These are phyloP conservation scores for Merluccius polli DNA, from an alignment of 2,797 vertebrate genomes.

Conservation along the genomic window DNA sequence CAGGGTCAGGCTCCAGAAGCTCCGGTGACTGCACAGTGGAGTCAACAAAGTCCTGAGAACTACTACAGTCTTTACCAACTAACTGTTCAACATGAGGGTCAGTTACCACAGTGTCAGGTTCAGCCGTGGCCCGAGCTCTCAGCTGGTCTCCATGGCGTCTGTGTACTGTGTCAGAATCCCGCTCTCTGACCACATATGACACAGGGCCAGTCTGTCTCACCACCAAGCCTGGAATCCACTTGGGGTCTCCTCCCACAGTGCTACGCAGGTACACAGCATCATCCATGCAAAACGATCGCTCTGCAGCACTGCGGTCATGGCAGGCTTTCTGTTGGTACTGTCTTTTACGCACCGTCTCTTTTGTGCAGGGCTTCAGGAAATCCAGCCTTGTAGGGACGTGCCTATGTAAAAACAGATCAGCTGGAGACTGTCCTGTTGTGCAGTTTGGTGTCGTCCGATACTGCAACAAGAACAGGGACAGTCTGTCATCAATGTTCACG, in stretches of 20 bases:
- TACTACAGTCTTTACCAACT: too few species aligned
- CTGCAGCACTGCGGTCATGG: constrained; percentile 4
- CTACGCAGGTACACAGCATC: constrained; percentile 13
- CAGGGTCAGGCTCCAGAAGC: neutral
- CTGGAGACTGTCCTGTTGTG: too few species aligned
- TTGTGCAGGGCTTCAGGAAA: neutral
- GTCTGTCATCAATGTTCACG: constrained; percentile 14
- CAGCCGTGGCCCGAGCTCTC: too few species aligned
- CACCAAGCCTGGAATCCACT: constrained; percentile 16
- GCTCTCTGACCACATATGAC: neutral
- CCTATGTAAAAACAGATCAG: constrained; percentile 12
- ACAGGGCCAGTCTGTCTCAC: neutral
- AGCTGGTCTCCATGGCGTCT: too few species aligned
- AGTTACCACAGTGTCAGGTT: too few species aligned
- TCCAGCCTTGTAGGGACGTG: neutral
- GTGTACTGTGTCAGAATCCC: neutral
- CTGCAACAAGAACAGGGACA: constrained; percentile 10
- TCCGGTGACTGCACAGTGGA: neutral
- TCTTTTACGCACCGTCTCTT: neutral
- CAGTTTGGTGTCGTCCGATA: neutral
- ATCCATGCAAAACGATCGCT: neutral
- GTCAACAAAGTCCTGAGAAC: neutral
- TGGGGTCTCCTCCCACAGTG: neutral
- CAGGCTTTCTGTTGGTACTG: constrained; percentile 16
- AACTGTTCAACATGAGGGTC: neutral